Evolutionary conservation across 2,113 vertebrate species (phyloP).

Genomic region (Poecile atricapillus): DNA sequence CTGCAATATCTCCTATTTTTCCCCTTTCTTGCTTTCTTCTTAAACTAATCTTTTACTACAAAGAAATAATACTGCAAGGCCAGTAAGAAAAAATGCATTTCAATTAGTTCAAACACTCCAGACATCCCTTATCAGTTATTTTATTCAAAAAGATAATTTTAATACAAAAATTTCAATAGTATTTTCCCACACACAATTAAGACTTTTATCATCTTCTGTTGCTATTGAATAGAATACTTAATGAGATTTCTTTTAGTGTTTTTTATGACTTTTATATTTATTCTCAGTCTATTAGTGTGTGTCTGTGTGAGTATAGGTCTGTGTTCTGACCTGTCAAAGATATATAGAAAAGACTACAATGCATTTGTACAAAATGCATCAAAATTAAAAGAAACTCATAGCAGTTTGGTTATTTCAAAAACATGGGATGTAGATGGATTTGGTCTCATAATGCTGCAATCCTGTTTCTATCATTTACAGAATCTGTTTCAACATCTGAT

Average conservation of each 20-base stretch:
- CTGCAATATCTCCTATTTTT: not conserved
- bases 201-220: not conserved
- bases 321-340: not conserved
- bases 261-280: not conserved
- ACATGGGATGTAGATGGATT: not conserved
- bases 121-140: not conserved
- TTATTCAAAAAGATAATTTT: constrained; percentile 26
- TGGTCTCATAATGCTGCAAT: not conserved
- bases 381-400: not conserved
- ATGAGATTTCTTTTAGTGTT: not conserved
- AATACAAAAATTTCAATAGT: not conserved
- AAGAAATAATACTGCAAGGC: not conserved
- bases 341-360: not conserved
- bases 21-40: not conserved
- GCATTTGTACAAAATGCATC: not conserved
- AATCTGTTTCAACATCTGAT: not conserved
- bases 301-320: not conserved
- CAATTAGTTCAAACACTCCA: not conserved
- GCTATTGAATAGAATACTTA: not conserved
- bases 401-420: not conserved
- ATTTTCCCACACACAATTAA: constrained; percentile 1
- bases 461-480: not conserved
- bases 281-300: not conserved
- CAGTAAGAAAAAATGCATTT: not conserved
- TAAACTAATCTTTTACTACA: not conserved